These are phyloP conservation scores for Siniperca chuatsi DNA, from an alignment of 2,113 vertebrate species.

Conservation along the genomic window DNA sequence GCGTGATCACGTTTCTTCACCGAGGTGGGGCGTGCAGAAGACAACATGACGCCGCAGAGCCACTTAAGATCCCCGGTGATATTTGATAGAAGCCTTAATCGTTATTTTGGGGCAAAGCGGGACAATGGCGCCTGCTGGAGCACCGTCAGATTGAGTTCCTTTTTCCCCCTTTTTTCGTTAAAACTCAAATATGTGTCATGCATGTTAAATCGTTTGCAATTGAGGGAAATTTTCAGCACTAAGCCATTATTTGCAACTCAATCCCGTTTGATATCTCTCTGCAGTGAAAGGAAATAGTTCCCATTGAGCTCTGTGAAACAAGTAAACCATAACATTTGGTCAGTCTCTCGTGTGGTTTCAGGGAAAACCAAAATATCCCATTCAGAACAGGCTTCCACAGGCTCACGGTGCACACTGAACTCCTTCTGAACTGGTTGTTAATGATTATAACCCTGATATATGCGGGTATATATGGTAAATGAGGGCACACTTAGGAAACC, in stretches of 20 bases:
- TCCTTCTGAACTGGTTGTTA: slow-evolving; percentile 80
- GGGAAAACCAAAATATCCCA: slow-evolving; percentile 70
- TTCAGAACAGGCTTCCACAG: slow-evolving; percentile 63
- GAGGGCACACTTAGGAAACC: slow-evolving; percentile 84
- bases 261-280: slow-evolving; percentile 72
- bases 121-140: slow-evolving; percentile 74
- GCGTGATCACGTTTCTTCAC: slow-evolving; percentile 70
- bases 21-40: slow-evolving; percentile 57
- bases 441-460: slow-evolving; percentile 82
- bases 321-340: slow-evolving; percentile 81
- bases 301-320: slow-evolving; percentile 72
- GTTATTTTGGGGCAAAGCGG: slow-evolving; percentile 77
- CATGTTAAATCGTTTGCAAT: slow-evolving; percentile 64
- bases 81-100: slow-evolving; percentile 81
- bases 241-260: slow-evolving; percentile 74
- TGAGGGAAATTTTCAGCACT: slow-evolving; percentile 70
- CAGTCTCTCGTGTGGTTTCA: slow-evolving; percentile 73
- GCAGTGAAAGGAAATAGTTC: slow-evolving; percentile 71
- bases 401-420: slow-evolving; percentile 74
- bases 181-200: slow-evolving; percentile 46
- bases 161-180: not conserved
- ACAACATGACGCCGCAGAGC: slow-evolving; percentile 63
- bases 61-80: slow-evolving; percentile 73
- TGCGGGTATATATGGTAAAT: slow-evolving; percentile 78
- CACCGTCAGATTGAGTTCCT: slow-evolving; percentile 36